Percentiles rank a stretch among this genome's conserved stretches.
These are phyloP conservation scores for Conus ventricosus DNA, from an alignment of 1,140 invertebrate species.

Conservation along the genomic window DNA sequence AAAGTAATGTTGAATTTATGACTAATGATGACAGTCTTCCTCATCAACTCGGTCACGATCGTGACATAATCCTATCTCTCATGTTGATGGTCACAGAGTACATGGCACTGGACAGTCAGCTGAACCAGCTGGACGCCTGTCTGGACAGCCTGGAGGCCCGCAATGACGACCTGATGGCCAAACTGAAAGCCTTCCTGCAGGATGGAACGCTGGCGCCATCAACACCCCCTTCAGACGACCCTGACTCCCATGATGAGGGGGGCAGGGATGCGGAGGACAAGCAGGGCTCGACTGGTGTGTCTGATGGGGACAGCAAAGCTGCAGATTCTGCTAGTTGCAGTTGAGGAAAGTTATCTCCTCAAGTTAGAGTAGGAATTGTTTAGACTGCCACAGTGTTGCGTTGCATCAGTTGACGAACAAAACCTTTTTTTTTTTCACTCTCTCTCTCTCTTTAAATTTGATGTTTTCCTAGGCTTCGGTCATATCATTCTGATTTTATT, in stretches of 20 bases:
- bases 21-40: too few species aligned
- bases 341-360: too few species aligned
- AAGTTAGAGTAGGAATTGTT: too few species aligned
- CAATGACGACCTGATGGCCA: conserved; percentile 82
- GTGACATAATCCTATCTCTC: background rate
- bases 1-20: too few species aligned
- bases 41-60: too few species aligned
- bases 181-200: conserved; percentile 3
- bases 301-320: background rate
- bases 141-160: conserved; percentile 87
- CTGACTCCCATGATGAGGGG: background rate
- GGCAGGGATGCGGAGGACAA: background rate
- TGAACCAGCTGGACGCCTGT: conserved; percentile 85
- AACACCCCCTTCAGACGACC: background rate
- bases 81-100: conserved; percentile 78
- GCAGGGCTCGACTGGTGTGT: background rate
- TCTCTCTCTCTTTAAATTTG: too few species aligned
- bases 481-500: too few species aligned
- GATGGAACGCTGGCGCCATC: background rate
- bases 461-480: too few species aligned
- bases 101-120: conserved; percentile 80
- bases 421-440: too few species aligned
- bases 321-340: too few species aligned
- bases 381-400: too few species aligned
- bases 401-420: too few species aligned